Conservation (phyloP, 1,140 invertebrate species). For the Drosophila auraria region DNA sequence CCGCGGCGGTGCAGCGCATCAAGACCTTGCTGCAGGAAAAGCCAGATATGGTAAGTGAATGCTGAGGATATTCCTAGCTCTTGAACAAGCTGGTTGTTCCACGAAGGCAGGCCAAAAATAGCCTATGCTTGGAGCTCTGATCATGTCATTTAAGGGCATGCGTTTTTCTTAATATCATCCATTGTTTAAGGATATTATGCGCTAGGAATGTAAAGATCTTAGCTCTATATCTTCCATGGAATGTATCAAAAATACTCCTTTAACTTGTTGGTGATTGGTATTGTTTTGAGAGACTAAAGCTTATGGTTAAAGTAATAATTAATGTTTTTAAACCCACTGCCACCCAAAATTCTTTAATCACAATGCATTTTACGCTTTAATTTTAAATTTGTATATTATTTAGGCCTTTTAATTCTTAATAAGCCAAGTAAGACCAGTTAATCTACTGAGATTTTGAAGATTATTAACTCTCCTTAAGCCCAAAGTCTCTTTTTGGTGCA, state of each 20-base stretch:
- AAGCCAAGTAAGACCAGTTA: not conserved
- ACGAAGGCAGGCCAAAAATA: too few species aligned
- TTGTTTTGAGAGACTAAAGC: too few species aligned
- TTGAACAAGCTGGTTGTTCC: too few species aligned
- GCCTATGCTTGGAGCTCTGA: not conserved
- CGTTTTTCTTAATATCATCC: not conserved
- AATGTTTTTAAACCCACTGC: not conserved
- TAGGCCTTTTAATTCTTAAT: not conserved
- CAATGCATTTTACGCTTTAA: not conserved
- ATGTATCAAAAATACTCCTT: not conserved
- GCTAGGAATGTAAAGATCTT: not conserved
- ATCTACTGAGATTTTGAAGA: not conserved
- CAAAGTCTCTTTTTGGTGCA: not conserved
- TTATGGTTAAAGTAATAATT: too few species aligned
- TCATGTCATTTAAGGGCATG: not conserved
- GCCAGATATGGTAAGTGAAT: constrained; percentile 89
- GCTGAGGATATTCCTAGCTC: not conserved
- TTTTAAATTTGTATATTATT: not conserved
- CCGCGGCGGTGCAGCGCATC: constrained; percentile 92
- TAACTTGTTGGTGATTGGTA: too few species aligned
- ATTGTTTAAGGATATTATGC: not conserved
- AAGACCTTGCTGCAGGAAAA: constrained; percentile 91
- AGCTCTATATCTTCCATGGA: not conserved
- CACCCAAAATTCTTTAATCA: not conserved
- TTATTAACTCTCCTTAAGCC: not conserved